These are phyloP conservation scores for Coboldia fuscipes DNA, from an alignment of 1,140 invertebrate genomes.

Conservation along the genomic window DNA sequence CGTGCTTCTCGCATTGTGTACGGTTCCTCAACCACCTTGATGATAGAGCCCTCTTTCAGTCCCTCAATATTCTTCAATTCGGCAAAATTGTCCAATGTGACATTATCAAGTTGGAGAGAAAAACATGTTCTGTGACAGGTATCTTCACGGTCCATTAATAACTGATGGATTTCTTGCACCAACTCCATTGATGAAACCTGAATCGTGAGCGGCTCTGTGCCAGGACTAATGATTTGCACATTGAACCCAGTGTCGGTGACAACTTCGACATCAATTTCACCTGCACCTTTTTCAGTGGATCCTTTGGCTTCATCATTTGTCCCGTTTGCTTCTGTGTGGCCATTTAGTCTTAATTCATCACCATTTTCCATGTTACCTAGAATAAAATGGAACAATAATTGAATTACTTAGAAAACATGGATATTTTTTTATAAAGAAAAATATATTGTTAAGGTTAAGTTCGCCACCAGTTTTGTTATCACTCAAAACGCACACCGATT, in stretches of 20 bases:
- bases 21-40: conserved; percentile 85
- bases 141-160: conserved; percentile 94
- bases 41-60: conserved; percentile 81
- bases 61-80: conserved; percentile 93
- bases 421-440: too few relatives aligned
- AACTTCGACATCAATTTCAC: conserved; percentile 53
- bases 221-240: conserved; percentile 76
- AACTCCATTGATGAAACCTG: conserved; percentile 95
- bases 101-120: conserved; percentile 82
- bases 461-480: too few relatives aligned
- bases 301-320: conserved; percentile 31
- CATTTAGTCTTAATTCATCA: conserved; percentile 8
- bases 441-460: too few relatives aligned
- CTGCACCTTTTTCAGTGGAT: too few relatives aligned
- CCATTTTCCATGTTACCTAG: too few relatives aligned
- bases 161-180: conserved; percentile 95
- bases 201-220: conserved; percentile 75
- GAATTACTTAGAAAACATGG: too few relatives aligned
- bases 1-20: conserved; percentile 95
- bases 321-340: conserved; percentile 3
- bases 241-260: conserved; percentile 88
- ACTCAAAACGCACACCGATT: too few relatives aligned
- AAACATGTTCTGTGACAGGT: conserved; percentile 97
- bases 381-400: too few relatives aligned
- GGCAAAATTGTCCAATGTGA: conserved; percentile 90